phyloP scores from a whole-genome alignment of 2,888 invertebrate genomes.

The Phortica magna region DNA sequence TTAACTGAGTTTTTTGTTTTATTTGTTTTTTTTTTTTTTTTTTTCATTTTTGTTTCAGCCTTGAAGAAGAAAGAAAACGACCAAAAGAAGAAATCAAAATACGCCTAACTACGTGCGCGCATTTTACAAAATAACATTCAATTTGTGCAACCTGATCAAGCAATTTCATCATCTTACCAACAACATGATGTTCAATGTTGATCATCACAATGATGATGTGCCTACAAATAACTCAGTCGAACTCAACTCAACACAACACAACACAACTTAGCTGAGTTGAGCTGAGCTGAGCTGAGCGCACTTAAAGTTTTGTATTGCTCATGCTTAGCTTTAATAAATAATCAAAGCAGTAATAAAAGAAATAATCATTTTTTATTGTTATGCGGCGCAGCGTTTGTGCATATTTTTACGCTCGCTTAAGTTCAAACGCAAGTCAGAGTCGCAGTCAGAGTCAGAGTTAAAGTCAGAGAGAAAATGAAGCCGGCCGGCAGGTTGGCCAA shows the following conservation, averaged over 20 bases:
- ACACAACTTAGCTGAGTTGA: neutral
- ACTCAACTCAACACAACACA: too few relatives aligned
- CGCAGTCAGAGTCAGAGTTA: constrained; percentile 37
- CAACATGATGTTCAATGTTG: neutral
- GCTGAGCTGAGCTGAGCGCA: neutral
- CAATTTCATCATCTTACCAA: constrained; percentile 59
- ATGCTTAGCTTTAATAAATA: constrained; percentile 54
- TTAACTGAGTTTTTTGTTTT: too few relatives aligned
- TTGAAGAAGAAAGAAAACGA: constrained; percentile 11
- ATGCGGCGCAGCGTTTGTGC: constrained; percentile 42
- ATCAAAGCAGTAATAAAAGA: constrained; percentile 58
- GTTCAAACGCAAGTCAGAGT: constrained; percentile 39
- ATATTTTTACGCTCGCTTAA: constrained; percentile 70
- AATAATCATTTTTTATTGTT: constrained; percentile 55
- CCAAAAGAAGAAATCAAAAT: constrained; percentile 15
- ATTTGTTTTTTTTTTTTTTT: neutral
- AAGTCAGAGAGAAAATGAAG: constrained; percentile 56
- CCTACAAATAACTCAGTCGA: neutral
- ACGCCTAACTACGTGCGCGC: constrained; percentile 69
- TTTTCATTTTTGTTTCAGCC: neutral
- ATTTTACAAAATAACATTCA: constrained; percentile 76
- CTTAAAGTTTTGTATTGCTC: neutral
- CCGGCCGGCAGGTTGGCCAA: constrained; percentile 53
- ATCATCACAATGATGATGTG: neutral
- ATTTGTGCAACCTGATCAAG: constrained; percentile 77